phyloP scores from a whole-genome alignment of 2,888 invertebrate genomes.

The Lobophora halterata region DNA sequence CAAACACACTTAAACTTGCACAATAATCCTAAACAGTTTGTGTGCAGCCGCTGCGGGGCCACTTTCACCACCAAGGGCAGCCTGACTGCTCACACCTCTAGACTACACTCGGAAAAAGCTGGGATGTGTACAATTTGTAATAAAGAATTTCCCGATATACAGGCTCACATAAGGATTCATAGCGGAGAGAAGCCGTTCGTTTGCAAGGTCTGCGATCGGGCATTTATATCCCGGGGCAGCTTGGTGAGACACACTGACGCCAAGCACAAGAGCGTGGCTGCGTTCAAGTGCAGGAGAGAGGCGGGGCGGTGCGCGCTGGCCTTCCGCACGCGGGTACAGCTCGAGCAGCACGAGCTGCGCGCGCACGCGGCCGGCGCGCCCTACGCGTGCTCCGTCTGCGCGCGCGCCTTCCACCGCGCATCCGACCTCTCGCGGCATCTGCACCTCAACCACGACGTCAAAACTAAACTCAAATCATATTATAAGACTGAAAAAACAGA shows the following conservation, averaged over 20 bases:
- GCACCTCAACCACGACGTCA: slow-evolving; percentile 58
- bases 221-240: slow-evolving; percentile 58
- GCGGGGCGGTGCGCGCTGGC: slow-evolving; percentile 64
- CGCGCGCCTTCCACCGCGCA: slow-evolving; percentile 65
- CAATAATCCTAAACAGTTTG: slow-evolving; percentile 61
- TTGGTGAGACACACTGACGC: slow-evolving; percentile 64
- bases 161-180: slow-evolving; percentile 80
- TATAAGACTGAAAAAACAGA: no score
- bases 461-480: slow-evolving; percentile 21
- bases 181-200: slow-evolving; percentile 75
- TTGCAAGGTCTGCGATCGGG: slow-evolving; percentile 60
- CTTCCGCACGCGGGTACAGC: slow-evolving; percentile 66
- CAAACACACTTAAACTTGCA: slow-evolving; percentile 71
- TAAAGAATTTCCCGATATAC: slow-evolving; percentile 78
- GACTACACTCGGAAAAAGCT: slow-evolving; percentile 79
- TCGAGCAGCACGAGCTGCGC: slow-evolving; percentile 71
- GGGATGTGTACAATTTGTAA: slow-evolving; percentile 76
- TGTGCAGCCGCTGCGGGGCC: slow-evolving; percentile 68
- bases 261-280: slow-evolving; percentile 64
- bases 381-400: slow-evolving; percentile 65
- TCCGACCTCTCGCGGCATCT: slow-evolving; percentile 70
- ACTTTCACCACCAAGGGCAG: slow-evolving; percentile 80
- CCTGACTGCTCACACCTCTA: slow-evolving; percentile 73
- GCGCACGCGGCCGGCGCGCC: slow-evolving; percentile 70
- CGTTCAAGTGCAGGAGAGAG: slow-evolving; percentile 68